Evolutionary conservation across 2,113 vertebrate genomes (phyloP).

Genomic region (Takifugu flavidus): DNA sequence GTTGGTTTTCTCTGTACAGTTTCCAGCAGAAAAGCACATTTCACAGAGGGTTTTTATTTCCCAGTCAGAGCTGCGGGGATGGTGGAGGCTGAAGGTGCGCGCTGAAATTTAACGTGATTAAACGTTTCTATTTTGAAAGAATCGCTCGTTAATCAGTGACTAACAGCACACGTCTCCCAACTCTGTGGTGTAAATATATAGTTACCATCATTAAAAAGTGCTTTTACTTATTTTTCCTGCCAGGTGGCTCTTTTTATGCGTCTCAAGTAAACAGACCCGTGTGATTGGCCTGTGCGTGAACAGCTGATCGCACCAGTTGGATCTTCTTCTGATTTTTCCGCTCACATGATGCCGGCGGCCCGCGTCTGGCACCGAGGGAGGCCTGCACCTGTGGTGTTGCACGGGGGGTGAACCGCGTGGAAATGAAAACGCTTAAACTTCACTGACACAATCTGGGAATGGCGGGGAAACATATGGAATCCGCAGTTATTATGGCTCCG

Average conservation of each 20-base stretch:
- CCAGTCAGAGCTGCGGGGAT: conserved; percentile 23
- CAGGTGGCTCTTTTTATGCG: conserved; percentile 30
- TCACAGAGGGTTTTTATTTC: conserved; percentile 13
- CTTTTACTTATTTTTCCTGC: conserved; percentile 9
- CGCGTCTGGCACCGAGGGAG: conserved; percentile 21
- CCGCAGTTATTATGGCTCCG: conserved; percentile 48
- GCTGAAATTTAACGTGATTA: conserved; percentile 22
- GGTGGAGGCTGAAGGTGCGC: conserved; percentile 16
- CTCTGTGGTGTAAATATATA: conserved; percentile 15
- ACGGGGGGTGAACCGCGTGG: conserved; percentile 39
- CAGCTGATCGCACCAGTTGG: conserved; percentile 36
- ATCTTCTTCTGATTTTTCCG: conserved; percentile 14
- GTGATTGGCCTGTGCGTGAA: conserved; percentile 10
- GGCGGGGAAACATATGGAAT: conserved; percentile 55
- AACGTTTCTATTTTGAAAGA: not conserved
- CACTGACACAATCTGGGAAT: conserved; percentile 58
- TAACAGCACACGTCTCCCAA: conserved; percentile 18
- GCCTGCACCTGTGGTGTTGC: conserved; percentile 28
- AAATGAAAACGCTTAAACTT: conserved; percentile 63
- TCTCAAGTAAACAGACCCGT: conserved; percentile 19
- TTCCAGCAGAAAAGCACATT: conserved; percentile 45
- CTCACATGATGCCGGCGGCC: not conserved
- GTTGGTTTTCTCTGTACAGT: conserved; percentile 7
- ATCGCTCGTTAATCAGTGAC: conserved; percentile 12
- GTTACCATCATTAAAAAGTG: conserved; percentile 21